These are phyloP conservation scores for Bradynema listronoti DNA, from an alignment of 1,140 invertebrate genomes.

Conservation along the genomic window DNA sequence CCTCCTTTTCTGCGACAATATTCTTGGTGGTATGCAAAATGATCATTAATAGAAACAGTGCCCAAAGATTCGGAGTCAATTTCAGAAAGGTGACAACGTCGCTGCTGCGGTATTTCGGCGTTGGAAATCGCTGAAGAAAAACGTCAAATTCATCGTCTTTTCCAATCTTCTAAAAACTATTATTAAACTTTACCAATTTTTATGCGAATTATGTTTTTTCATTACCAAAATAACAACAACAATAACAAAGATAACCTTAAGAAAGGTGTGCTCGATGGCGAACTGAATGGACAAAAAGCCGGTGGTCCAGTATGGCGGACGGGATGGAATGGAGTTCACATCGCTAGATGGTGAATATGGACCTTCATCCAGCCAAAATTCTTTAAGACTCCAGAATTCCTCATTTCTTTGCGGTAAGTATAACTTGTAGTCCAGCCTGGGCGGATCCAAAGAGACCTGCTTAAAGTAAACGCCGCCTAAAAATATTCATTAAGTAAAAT, in stretches of 20 bases:
- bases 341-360: constrained; percentile 20
- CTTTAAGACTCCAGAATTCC: constrained; percentile 24
- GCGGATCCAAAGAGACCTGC: constrained; percentile 2
- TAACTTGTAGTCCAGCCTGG: constrained; percentile 28
- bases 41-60: constrained; percentile 19
- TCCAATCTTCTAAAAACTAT: constrained; percentile 16
- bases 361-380: constrained; percentile 43
- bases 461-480: constrained; percentile 34
- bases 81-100: constrained; percentile 27
- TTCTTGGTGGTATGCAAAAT: constrained; percentile 44
- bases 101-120: constrained; percentile 27
- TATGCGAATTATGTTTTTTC: constrained; percentile 7
- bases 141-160: constrained; percentile 25
- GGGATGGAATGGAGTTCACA: constrained; percentile 27
- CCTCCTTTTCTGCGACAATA: constrained; percentile 44
- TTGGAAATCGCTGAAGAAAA: constrained; percentile 31
- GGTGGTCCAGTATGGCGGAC: constrained; percentile 33
- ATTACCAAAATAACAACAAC: too few relatives aligned
- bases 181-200: constrained; percentile 1
- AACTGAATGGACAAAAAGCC: constrained; percentile 45
- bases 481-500: too few relatives aligned
- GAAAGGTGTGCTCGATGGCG: constrained; percentile 36
- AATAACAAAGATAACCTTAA: constrained; percentile 18
- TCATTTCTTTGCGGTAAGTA: constrained; percentile 18
- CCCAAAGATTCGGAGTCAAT: constrained; percentile 29